Base-by-base conservation (phyloP, 2,797 vertebrate species). In the Knipowitschia caucasica region DNA sequence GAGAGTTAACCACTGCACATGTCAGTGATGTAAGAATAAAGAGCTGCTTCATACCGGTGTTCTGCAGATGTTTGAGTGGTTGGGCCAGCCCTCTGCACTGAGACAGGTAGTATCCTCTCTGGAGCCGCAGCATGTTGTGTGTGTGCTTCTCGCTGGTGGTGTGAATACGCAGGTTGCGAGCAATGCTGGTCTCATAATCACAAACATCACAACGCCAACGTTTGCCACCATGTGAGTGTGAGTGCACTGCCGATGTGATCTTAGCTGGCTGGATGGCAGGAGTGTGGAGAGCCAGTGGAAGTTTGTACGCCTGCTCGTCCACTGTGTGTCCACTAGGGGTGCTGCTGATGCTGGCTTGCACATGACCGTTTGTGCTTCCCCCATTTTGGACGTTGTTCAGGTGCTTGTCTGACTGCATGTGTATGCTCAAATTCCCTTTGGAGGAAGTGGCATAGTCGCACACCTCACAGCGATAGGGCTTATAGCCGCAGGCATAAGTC, bases 391-490 rank as follows among this genome's bases (percentile, higher is more conserved):
- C 96, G 73, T 99, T 98, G 86, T 98, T 98, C 73, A 99, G 94
- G 89, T 99, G 96, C 91, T 99, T 99, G 87, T 99, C 97, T 0
- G 96, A 98, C 94, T 99, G 97, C 97, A 99, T 99, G 88, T 99
- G 97, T 83, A 99, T 99, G 91, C 97, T 99, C 84, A 99, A 93
- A 91, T 99, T 99, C 89, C 97, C 97, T 92, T 99, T 99, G 77
- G 97, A 98, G 61, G 97, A 98, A 62, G 97, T 99, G 79, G 97
- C 98, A 84, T 99, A 99, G 89, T 99, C 97, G 82, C 97, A 99
- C 71, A 96, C 96, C 89, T 98, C 94, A n/a, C 97, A 99, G 86
- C 97, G 95, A 88, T 98, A 99, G 56, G 97, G 97, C 82, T 98
- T 99, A 91, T 98, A 98, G 78, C 97, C 97, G 66, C 97, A 99